A percentile compares a stretch with the other conserved stretches of the same genome.
Conservation (phyloP, 2,113 vertebrate genomes). For the Catagonus wagneri region DNA sequence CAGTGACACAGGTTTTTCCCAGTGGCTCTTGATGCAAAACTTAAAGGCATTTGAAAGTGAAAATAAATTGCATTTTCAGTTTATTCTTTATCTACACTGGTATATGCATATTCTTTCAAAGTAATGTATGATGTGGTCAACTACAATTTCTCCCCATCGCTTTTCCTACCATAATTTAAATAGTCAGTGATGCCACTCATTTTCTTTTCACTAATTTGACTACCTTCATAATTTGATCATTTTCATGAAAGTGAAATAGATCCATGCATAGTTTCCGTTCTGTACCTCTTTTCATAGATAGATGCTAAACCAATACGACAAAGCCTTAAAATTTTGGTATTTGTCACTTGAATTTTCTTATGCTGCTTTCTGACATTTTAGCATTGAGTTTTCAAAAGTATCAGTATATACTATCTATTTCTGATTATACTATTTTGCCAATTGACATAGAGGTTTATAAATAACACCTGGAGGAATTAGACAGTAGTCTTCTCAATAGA, state of each 20-base stretch:
- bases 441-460: not conserved
- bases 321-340: not conserved
- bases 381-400: not conserved
- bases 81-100: not conserved
- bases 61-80: not conserved
- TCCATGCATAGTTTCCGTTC: not conserved
- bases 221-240: not conserved
- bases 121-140: not conserved
- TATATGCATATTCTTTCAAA: not conserved
- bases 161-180: not conserved
- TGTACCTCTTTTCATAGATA: not conserved
- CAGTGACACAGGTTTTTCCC: not conserved
- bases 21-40: not conserved
- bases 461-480: not conserved
- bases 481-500: not conserved
- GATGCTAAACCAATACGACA: not conserved
- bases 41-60: constrained; percentile 8
- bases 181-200: not conserved
- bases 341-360: not conserved
- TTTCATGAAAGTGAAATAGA: not conserved
- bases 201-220: not conserved
- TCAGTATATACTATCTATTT: not conserved
- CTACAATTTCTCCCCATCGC: not conserved
- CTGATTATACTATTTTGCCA: not conserved
- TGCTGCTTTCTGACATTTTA: not conserved